Percentiles rank a stretch among this genome's conserved stretches.
phyloP scores from a whole-genome alignment of 2,888 invertebrate species.

The Pollenia angustigena region DNA sequence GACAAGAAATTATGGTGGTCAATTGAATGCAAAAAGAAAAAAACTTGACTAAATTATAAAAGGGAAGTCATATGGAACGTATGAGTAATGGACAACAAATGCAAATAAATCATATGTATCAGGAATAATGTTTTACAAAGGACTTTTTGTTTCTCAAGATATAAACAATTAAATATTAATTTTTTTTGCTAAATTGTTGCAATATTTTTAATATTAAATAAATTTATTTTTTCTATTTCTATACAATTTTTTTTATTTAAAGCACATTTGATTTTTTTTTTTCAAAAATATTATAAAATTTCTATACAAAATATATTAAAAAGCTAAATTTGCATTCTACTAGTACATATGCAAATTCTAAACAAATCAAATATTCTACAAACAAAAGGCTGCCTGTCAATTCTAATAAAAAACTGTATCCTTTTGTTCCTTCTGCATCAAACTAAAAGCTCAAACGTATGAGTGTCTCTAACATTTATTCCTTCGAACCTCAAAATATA shows the following conservation, averaged over 20 bases:
- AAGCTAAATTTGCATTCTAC: conserved; percentile 6
- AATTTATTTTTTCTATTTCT: too few species aligned
- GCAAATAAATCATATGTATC: conserved; percentile 42
- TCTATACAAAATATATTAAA: not conserved
- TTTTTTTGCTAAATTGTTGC: too few species aligned
- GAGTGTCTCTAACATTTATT: conserved; percentile 1
- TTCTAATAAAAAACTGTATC: conserved; percentile 46
- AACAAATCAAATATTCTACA: conserved; percentile 22
- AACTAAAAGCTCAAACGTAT: conserved; percentile 1
- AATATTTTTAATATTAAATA: too few species aligned
- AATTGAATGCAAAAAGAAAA: conserved; percentile 63
- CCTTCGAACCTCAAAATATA: conserved; percentile 21
- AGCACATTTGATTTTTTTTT: not conserved
- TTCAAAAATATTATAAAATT: not conserved
- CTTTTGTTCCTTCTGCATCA: not conserved
- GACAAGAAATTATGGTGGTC: conserved; percentile 69
- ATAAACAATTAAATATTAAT: too few species aligned
- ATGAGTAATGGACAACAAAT: conserved; percentile 49
- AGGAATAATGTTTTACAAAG: not conserved
- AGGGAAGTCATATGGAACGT: conserved; percentile 45
- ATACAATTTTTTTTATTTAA: too few species aligned
- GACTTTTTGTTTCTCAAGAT: not conserved
- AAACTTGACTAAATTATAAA: not conserved
- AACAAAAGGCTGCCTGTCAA: conserved; percentile 59
- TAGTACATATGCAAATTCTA: conserved; percentile 47